A percentile compares a stretch with the other conserved stretches of the same genome.
Evolutionary conservation across 2,113 vertebrate genomes (phyloP).

Genomic region (Sorex araneus): DNA sequence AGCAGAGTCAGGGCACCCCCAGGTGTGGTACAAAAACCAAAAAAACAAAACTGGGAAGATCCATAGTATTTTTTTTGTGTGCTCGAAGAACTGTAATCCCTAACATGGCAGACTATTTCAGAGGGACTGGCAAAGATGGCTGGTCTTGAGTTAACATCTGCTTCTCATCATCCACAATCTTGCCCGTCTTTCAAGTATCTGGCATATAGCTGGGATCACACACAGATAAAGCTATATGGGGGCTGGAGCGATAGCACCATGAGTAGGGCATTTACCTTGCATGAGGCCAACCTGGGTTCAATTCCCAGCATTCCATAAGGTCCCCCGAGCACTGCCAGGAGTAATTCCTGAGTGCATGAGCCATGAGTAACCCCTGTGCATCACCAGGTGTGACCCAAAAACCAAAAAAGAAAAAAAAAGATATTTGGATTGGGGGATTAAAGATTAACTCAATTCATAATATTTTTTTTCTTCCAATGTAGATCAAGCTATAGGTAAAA

Average conservation of each 20-base stretch:
- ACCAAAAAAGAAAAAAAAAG: too few species aligned
- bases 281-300: too few species aligned
- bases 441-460: slow-evolving; percentile 50
- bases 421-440: slow-evolving; percentile 19
- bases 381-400: too few species aligned
- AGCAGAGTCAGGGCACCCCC: too few species aligned
- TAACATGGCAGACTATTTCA: neutral
- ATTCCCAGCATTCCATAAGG: too few species aligned
- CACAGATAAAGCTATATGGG: slow-evolving; percentile 42
- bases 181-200: neutral
- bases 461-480: neutral
- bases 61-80: neutral
- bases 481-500: slow-evolving; percentile 5
- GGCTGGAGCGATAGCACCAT: too few species aligned
- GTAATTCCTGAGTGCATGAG: too few species aligned
- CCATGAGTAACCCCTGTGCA: too few species aligned
- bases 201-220: slow-evolving; percentile 6
- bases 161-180: neutral
- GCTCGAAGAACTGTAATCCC: neutral
- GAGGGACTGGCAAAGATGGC: neutral
- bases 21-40: neutral
- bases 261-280: too few species aligned
- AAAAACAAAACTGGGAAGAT: neutral
- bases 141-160: neutral
- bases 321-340: too few species aligned